Evolutionary conservation across 2,797 vertebrate genomes (phyloP).

Genomic region (Spinus pinus): DNA sequence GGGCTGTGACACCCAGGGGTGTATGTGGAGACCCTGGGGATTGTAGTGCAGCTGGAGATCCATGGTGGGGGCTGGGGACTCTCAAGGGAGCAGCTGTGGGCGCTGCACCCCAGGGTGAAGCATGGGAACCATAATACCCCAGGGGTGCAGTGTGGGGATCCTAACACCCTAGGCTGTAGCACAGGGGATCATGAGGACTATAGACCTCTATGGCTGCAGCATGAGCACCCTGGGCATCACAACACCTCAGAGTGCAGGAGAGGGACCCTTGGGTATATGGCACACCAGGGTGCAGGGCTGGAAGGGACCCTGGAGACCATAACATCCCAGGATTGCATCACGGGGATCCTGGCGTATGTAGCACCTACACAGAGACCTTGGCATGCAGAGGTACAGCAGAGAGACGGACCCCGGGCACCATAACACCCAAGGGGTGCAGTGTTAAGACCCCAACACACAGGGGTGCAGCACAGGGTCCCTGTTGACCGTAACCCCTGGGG

Average conservation of each 20-base stretch:
- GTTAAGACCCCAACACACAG: not conserved
- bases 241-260: not conserved
- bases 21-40: not conserved
- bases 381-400: not conserved
- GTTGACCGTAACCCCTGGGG: fast-evolving
- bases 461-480: not conserved
- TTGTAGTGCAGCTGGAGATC: not conserved
- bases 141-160: not conserved
- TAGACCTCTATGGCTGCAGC: not conserved
- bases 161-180: not conserved
- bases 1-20: not conserved
- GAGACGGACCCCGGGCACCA: not conserved
- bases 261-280: not conserved
- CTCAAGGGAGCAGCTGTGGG: not conserved
- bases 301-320: not conserved
- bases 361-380: not conserved
- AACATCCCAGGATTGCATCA: not conserved
- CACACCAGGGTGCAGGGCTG: not conserved
- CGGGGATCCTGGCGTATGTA: not conserved
- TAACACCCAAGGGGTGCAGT: not conserved
- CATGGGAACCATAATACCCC: not conserved
- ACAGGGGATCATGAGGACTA: not conserved
- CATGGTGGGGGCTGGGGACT: not conserved
- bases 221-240: not conserved
- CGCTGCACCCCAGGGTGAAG: not conserved